Percentiles rank a stretch among this genome's conserved stretches.
Evolutionary conservation across 2,888 invertebrate species (phyloP).

Genomic region (Drosophila diplacantha): DNA sequence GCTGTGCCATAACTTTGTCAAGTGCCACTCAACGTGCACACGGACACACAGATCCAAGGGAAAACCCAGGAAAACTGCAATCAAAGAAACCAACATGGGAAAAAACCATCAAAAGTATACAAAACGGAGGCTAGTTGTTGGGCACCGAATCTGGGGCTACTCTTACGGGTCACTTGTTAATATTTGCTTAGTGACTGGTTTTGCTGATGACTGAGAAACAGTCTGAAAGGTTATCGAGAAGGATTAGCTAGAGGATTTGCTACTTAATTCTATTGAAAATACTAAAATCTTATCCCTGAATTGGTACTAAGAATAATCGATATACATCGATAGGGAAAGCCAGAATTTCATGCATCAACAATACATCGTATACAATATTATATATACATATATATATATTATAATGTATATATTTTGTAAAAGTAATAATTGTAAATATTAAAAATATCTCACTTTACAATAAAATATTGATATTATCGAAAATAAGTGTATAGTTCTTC

Average conservation of each 20-base stretch:
- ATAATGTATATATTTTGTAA: too few species aligned
- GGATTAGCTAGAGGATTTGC: too few species aligned
- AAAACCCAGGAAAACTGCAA: conserved; percentile 30
- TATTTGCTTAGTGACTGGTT: background rate
- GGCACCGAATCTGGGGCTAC: background rate
- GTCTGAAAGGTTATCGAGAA: too few species aligned
- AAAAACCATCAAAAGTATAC: background rate
- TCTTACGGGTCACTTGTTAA: background rate
- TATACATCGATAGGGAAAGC: too few species aligned
- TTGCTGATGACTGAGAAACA: background rate
- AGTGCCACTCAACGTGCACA: conserved; percentile 42
- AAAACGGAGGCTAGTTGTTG: background rate
- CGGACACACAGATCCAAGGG: background rate
- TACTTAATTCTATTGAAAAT: too few species aligned
- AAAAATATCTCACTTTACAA: background rate
- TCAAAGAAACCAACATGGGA: conserved; percentile 27
- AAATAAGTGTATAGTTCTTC: background rate
- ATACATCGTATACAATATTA: too few species aligned
- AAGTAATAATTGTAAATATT: too few species aligned
- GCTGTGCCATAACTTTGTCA: conserved; percentile 47
- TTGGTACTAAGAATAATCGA: too few species aligned
- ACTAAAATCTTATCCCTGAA: too few species aligned
- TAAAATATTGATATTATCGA: background rate
- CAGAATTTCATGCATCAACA: too few species aligned
- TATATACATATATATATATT: too few species aligned